Conservation (phyloP, 2,888 invertebrate genomes). For the Drosophila kuntzei region DNA sequence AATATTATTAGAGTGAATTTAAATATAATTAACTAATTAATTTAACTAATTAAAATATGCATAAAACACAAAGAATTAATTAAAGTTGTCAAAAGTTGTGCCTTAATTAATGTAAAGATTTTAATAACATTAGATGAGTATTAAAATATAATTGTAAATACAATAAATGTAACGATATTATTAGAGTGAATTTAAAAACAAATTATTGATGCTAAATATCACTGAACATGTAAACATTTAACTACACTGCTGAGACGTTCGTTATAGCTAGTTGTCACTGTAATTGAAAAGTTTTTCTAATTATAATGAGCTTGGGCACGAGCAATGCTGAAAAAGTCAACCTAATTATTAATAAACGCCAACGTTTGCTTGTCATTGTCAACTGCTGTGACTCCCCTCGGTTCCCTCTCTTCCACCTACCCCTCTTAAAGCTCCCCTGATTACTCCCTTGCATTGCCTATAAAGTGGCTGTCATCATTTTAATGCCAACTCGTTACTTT, state of each 20-base stretch:
- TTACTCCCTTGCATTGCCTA: conserved; percentile 9
- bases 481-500: conserved; percentile 81
- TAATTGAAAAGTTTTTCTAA: conserved; percentile 72
- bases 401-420: not conserved
- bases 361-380: conserved; percentile 39
- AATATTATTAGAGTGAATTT: too few species aligned
- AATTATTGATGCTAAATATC: too few species aligned
- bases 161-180: too few species aligned
- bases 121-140: too few species aligned
- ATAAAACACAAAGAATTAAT: not conserved
- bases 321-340: conserved; percentile 56
- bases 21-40: too few species aligned
- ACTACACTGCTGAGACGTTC: not conserved
- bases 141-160: too few species aligned
- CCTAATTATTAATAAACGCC: conserved; percentile 79
- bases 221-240: too few species aligned
- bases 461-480: conserved; percentile 75
- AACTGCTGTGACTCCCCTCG: not conserved
- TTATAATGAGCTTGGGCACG: conserved; percentile 59
- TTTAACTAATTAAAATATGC: not conserved
- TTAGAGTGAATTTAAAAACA: too few species aligned
- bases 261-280: conserved; percentile 6
- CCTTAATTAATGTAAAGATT: too few species aligned
- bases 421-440: not conserved
- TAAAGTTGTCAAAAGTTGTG: too few species aligned